Conservation (phyloP, 2,797 vertebrate species). For the Myripristis murdjan region DNA sequence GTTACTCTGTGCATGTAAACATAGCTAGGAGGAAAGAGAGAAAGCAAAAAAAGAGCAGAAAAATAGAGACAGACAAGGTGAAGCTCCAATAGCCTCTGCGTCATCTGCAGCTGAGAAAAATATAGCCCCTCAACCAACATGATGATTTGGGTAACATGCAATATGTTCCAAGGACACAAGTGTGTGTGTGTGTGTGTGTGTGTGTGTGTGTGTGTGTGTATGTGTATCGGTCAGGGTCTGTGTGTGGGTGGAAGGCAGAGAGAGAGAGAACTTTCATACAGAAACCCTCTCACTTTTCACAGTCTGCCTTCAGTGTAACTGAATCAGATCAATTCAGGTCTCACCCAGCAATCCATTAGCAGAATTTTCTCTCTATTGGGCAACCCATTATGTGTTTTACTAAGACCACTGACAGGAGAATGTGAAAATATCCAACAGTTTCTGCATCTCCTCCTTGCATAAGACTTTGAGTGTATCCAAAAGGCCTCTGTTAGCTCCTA, state of each 20-base stretch:
- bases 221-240: too few species aligned
- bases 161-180: background rate
- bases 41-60: too few species aligned
- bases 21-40: too few species aligned
- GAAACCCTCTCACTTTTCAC: background rate
- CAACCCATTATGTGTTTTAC: background rate
- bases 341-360: background rate
- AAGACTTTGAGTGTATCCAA: constrained; percentile 1
- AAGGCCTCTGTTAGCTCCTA: background rate
- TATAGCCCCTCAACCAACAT: background rate
- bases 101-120: constrained; percentile 9
- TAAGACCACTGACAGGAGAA: background rate
- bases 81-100: background rate
- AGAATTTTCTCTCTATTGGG: background rate
- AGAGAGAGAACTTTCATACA: background rate
- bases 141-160: background rate
- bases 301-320: background rate
- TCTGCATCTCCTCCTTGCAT: background rate
- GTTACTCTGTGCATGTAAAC: too few species aligned
- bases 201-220: too few species aligned
- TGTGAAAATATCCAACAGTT: background rate
- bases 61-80: too few species aligned
- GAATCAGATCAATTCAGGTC: background rate
- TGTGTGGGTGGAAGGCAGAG: too few species aligned
- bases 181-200: background rate